phyloP scores from a whole-genome alignment of 2,113 vertebrate genomes.

The Heliornis fulica region DNA sequence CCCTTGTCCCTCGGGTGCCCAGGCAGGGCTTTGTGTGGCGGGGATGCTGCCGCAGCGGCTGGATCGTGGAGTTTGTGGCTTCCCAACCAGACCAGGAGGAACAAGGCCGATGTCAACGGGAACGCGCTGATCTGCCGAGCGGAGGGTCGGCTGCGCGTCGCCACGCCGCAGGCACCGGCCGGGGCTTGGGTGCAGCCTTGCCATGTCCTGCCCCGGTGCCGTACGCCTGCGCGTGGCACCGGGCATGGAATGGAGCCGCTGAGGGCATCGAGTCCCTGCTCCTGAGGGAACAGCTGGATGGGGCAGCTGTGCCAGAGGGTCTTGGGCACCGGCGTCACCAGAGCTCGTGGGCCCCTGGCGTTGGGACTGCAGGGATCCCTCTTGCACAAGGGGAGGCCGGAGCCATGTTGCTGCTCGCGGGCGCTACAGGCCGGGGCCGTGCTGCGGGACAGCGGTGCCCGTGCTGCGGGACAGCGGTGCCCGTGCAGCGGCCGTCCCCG shows the following conservation, averaged over 20 bases:
- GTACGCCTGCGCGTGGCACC: too few relatives aligned
- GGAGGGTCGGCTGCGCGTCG: neutral
- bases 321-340: neutral
- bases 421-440: too few relatives aligned
- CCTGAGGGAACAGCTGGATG: fast-evolving
- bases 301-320: neutral
- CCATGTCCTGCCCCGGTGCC: too few relatives aligned
- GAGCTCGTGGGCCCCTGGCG: fast-evolving
- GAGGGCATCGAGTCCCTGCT: fast-evolving
- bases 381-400: too few relatives aligned
- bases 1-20: fast-evolving
- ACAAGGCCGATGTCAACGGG: fast-evolving
- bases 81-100: fast-evolving
- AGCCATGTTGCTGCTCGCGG: too few relatives aligned
- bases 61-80: too few relatives aligned
- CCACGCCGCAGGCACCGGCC: neutral
- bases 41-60: neutral
- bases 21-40: neutral
- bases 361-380: too few relatives aligned
- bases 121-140: neutral
- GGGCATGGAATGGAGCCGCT: neutral
- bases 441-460: too few relatives aligned
- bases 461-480: too few relatives aligned
- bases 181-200: neutral
- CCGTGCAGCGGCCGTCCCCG: neutral